Base-by-base conservation (phyloP, 2,888 invertebrate genomes). In the Serripes groenlandicus region DNA sequence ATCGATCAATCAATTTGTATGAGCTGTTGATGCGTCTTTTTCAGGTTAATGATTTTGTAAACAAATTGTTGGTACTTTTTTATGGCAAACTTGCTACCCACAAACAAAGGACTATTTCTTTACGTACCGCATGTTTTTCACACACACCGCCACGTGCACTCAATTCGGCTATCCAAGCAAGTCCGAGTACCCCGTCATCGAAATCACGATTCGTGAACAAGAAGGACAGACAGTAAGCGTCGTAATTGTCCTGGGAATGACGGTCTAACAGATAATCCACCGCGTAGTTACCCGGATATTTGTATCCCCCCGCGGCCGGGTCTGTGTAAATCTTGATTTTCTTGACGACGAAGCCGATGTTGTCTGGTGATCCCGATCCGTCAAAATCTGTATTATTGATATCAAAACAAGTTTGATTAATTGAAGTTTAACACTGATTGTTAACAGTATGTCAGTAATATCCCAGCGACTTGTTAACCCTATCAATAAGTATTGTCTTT, bases 151-250 rank as follows among this genome's bases (percentile, higher is more conserved):
- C 85, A 7, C 98, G 98, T 1, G 77, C 71, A 7, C 98, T 98
- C 3, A 81, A 23, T 88, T 98, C 98, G 30, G 99, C 99, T 30
- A 99, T 99, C 99, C 99, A 99, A 0, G 99, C 99, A 62, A 99
- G 95, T 35, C 99, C 99, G 56, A 99, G 96, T 26, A 99, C 99
- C 79, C 99, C 99, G 11, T 99, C 99, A 30, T 98, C 98, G 94
- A 99, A 99, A 95, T 99, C 99, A 92, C 98, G 96, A 81, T 99
- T 98, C 0, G 99, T 99, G 95, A 99, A 99, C 87, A 99, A 98
- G 95, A 99, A 99, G 18, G 99, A 99, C 87, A 99, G 96, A 94
- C 99, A 99, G 95, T 99, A 99, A 95, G 98, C 98, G 92, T 99
- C 98, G 95, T 99, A 99, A 95, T 99, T 98, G 82, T 98, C 98